phyloP scores from a whole-genome alignment of 2,113 vertebrate genomes.

The Esox niger region DNA sequence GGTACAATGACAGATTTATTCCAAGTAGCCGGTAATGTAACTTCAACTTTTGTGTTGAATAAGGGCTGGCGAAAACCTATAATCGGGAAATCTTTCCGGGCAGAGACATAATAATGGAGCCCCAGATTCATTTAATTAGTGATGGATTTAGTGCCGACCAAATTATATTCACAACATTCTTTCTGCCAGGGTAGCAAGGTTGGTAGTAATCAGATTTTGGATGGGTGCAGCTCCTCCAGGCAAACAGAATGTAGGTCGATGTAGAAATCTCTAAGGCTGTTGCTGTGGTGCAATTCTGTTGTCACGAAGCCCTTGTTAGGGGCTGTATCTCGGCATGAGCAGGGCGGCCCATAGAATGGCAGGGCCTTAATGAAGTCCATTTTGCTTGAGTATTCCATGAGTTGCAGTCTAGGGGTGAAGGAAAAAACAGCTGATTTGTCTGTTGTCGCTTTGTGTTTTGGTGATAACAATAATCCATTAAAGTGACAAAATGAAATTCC shows the following conservation, averaged over 20 bases:
- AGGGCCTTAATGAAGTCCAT: constrained; percentile 35
- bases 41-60: no score
- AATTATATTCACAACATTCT: constrained; percentile 30
- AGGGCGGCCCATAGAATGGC: constrained; percentile 16
- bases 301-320: constrained; percentile 35
- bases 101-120: constrained; percentile 19
- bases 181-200: constrained; percentile 18
- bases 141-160: constrained; percentile 24
- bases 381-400: constrained; percentile 9
- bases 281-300: constrained; percentile 19
- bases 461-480: background rate
- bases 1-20: background rate
- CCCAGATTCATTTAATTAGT: constrained; percentile 20
- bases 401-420: constrained; percentile 9
- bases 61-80: no score
- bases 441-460: no score
- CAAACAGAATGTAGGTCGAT: constrained; percentile 39
- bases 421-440: constrained; percentile 7
- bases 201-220: constrained; percentile 50
- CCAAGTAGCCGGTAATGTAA: background rate
- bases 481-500: background rate
- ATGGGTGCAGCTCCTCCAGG: constrained; percentile 36
- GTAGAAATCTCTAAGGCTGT: constrained; percentile 30
- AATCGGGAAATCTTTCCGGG: no score
- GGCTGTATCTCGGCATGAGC: background rate